A percentile compares a stretch with the other conserved stretches of the same genome.
phyloP scores from a whole-genome alignment of 2,113 vertebrate genomes.

The Aldabrachelys gigantea region DNA sequence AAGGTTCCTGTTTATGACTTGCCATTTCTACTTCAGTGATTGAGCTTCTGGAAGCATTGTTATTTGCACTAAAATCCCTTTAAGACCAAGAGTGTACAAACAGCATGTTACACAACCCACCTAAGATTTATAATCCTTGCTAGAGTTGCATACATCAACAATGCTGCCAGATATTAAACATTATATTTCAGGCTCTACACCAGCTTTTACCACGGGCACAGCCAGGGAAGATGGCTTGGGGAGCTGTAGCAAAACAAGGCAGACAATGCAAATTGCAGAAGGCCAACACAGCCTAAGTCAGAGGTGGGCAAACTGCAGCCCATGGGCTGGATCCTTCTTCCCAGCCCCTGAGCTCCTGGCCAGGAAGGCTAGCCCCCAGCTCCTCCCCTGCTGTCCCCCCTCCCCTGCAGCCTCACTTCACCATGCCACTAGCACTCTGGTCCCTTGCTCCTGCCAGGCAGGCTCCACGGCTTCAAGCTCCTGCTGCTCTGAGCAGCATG shows the following conservation, averaged over 20 bases:
- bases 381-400: too few relatives aligned
- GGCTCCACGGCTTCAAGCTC: too few relatives aligned
- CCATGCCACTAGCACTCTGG: too few relatives aligned
- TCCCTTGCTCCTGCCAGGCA: too few relatives aligned
- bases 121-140: background rate
- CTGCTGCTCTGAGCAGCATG: too few relatives aligned
- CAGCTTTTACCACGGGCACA: background rate
- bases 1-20: background rate
- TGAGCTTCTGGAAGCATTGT: background rate
- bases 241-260: background rate
- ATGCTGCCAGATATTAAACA: background rate
- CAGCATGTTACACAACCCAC: background rate
- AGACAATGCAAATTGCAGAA: background rate
- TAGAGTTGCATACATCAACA: background rate
- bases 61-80: background rate
- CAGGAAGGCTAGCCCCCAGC: too few relatives aligned
- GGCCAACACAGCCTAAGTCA: background rate
- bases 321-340: too few relatives aligned
- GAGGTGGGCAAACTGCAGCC: too few relatives aligned
- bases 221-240: background rate
- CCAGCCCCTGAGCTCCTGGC: too few relatives aligned
- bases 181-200: background rate
- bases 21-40: background rate
- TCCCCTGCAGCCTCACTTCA: too few relatives aligned
- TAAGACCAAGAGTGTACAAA: background rate